These are phyloP conservation scores for Pachliopta kotzebuea DNA, from an alignment of 2,888 invertebrate genomes.

Conservation along the genomic window DNA sequence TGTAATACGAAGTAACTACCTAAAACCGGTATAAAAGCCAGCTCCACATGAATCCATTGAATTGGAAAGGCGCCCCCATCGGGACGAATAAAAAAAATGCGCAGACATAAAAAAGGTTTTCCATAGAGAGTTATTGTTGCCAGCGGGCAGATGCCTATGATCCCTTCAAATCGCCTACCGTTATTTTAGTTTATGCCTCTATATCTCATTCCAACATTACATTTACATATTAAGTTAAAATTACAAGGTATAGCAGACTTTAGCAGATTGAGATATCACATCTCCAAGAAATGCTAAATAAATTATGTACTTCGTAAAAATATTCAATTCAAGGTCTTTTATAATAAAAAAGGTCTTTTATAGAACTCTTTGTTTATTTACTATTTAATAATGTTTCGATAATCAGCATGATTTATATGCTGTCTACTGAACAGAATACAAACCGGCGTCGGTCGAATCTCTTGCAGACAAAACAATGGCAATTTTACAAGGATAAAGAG, in stretches of 20 bases:
- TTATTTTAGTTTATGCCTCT: constrained; percentile 17
- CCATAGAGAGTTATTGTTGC: constrained; percentile 22
- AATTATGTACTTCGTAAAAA: no score
- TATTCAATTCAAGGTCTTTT: no score
- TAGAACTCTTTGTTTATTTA: no score
- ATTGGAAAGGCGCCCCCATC: constrained; percentile 18
- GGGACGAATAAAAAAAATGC: constrained; percentile 22
- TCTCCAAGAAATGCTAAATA: no score
- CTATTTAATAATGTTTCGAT: not conserved
- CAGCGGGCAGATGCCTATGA: constrained; percentile 22
- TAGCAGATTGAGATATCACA: not conserved
- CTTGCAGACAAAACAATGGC: constrained; percentile 23
- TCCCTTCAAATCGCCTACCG: constrained; percentile 15
- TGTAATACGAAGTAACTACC: not conserved
- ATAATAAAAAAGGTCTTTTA: no score
- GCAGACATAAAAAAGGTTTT: constrained; percentile 27
- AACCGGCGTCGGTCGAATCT: constrained; percentile 19
- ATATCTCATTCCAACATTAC: not conserved
- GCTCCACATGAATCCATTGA: constrained; percentile 20
- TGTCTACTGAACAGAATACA: not conserved
- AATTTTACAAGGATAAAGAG: constrained; percentile 27
- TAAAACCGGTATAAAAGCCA: constrained; percentile 14
- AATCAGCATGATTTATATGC: constrained; percentile 10
- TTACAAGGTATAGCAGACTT: not conserved
- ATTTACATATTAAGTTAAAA: not conserved